Percentiles rank a stretch among this genome's conserved stretches.
Conservation (phyloP, 2,888 invertebrate genomes). For the Troilus luridus region DNA sequence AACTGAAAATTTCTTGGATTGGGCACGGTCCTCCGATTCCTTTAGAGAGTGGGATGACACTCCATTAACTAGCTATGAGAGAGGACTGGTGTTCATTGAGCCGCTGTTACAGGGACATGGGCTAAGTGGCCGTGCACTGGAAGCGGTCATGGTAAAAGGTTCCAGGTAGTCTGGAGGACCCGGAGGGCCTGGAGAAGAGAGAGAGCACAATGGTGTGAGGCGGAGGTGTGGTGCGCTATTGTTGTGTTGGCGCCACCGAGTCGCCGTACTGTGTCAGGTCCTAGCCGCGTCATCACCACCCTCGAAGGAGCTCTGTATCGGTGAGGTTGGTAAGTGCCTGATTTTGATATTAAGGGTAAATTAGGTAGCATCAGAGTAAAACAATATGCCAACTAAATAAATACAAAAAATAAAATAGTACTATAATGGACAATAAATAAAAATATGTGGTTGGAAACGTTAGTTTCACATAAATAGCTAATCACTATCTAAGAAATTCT, state of each 20-base stretch:
- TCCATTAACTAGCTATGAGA: constrained; percentile 36
- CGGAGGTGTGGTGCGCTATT: constrained; percentile 45
- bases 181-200: background rate
- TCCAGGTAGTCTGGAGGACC: constrained; percentile 14
- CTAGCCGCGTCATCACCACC: background rate
- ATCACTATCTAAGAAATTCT: no score
- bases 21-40: background rate
- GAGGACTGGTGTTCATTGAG: constrained; percentile 7
- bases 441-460: no score
- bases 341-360: no score
- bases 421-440: no score
- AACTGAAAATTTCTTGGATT: constrained; percentile 12
- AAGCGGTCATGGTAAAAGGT: background rate
- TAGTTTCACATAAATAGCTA: no score
- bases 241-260: constrained; percentile 21
- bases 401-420: no score
- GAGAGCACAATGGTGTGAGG: constrained; percentile 16
- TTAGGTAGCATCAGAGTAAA: no score
- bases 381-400: no score
- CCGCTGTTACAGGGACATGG: background rate
- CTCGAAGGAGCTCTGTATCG: background rate
- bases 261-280: background rate
- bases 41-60: background rate
- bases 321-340: no score
- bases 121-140: background rate